These are phyloP conservation scores for Smittia aterrima DNA, from an alignment of 2,888 invertebrate genomes.

Conservation along the genomic window DNA sequence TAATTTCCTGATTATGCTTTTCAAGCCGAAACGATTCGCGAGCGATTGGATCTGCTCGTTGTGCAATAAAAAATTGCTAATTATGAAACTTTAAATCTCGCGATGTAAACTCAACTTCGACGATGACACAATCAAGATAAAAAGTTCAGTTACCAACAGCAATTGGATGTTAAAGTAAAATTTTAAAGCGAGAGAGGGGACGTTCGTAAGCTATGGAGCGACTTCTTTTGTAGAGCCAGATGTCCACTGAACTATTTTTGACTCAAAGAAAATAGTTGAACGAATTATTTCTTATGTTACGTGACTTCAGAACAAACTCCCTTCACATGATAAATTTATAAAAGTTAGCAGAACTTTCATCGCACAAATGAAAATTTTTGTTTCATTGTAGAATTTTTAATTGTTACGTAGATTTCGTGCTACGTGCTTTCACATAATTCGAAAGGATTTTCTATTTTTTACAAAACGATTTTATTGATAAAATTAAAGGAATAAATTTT, in stretches of 20 bases:
- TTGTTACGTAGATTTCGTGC: not conserved
- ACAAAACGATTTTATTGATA: not conserved
- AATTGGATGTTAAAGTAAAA: too few species aligned
- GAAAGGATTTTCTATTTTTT: slow-evolving; percentile 14
- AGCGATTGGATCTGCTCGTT: not conserved
- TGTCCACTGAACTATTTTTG: too few species aligned
- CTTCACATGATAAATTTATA: too few species aligned
- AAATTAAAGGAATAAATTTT: slow-evolving; percentile 17
- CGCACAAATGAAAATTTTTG: not conserved
- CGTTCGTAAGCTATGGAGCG: too few species aligned
- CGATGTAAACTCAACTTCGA: not conserved
- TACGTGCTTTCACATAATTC: slow-evolving; percentile 36
- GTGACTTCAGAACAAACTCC: too few species aligned
- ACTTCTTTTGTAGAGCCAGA: too few species aligned
- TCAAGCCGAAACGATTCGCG: not conserved
- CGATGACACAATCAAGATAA: not conserved
- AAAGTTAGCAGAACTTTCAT: too few species aligned
- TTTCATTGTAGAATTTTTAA: not conserved
- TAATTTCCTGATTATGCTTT: slow-evolving; percentile 21
- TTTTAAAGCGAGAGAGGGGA: too few species aligned
- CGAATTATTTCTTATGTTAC: too few species aligned
- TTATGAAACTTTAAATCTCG: not conserved
- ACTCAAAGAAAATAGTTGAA: too few species aligned
- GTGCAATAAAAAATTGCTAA: not conserved
- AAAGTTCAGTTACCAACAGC: not conserved